Evolutionary conservation across 2,797 vertebrate genomes (phyloP).

Genomic region (Karalla daura): DNA sequence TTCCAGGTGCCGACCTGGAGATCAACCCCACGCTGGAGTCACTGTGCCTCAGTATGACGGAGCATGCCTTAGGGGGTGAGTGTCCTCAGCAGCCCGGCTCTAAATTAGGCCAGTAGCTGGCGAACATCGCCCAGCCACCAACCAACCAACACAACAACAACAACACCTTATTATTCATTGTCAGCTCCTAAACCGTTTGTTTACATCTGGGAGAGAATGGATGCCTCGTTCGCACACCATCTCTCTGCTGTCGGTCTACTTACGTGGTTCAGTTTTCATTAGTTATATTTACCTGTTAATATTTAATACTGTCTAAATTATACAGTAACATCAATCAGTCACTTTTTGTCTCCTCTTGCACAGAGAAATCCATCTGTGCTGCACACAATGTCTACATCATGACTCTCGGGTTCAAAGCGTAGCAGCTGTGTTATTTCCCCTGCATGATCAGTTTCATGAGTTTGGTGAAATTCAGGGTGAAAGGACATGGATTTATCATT

Average conservation of each 20-base stretch:
- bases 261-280: constrained; percentile 15
- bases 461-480: not conserved
- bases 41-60: constrained; percentile 98
- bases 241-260: not conserved
- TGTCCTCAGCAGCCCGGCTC: constrained; percentile 31
- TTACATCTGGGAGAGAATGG: not conserved
- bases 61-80: constrained; percentile 97
- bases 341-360: not conserved
- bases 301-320: constrained; percentile 25
- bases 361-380: not conserved
- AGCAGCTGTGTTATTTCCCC: not conserved
- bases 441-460: not conserved
- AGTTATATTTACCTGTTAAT: constrained; percentile 19
- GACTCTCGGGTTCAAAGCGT: not conserved
- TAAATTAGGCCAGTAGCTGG: constrained; percentile 26
- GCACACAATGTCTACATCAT: not conserved
- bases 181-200: not conserved
- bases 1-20: constrained; percentile 94
- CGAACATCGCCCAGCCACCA: constrained; percentile 26
- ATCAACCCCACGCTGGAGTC: constrained; percentile 98
- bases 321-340: constrained; percentile 10
- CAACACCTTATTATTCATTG: not conserved
- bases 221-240: not conserved
- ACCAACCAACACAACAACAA: constrained; percentile 4
- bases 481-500: constrained; percentile 1